Evolutionary conservation across 2,113 vertebrate species (phyloP).

Genomic region (Gobio gobio): DNA sequence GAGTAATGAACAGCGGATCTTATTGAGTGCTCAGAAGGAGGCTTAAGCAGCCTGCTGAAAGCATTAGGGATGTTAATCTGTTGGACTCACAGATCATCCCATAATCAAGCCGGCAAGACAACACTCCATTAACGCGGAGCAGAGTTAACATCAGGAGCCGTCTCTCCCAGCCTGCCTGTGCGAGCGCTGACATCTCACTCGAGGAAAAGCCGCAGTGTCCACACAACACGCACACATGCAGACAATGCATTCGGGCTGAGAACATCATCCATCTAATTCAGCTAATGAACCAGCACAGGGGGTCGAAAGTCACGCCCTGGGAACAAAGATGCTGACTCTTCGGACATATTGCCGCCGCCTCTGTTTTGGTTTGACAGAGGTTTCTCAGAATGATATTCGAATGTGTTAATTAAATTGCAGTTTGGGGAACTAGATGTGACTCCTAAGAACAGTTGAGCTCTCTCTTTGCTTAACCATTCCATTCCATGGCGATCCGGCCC

Average conservation of each 20-base stretch:
- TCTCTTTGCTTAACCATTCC: no score
- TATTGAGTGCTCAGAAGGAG: constrained; percentile 67
- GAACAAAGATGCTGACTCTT: constrained; percentile 42
- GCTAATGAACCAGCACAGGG: constrained; percentile 43
- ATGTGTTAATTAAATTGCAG: constrained; percentile 34
- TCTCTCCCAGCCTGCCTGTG: constrained; percentile 39
- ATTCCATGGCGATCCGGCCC: no score
- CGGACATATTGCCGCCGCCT: constrained; percentile 38
- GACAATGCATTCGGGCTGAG: constrained; percentile 37
- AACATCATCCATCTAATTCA: constrained; percentile 56
- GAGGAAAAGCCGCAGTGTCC: constrained; percentile 68
- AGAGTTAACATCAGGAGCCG: constrained; percentile 68
- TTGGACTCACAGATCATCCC: constrained; percentile 79
- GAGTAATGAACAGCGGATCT: constrained; percentile 71
- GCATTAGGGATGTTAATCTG: constrained; percentile 81
- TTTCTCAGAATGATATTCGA: constrained; percentile 8
- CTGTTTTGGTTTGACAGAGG: background rate
- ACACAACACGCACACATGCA: constrained; percentile 58
- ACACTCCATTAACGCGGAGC: constrained; percentile 72
- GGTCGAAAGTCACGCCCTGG: constrained; percentile 53
- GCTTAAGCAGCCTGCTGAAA: constrained; percentile 75
- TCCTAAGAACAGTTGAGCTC: background rate
- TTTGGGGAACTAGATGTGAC: background rate
- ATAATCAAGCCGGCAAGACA: constrained; percentile 73
- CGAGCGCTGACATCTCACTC: constrained; percentile 67